Evolutionary conservation across 30 jellyfish, hydroid and myxozoan genomes (phyloP).

Genomic region (Sanderia malayensis): DNA sequence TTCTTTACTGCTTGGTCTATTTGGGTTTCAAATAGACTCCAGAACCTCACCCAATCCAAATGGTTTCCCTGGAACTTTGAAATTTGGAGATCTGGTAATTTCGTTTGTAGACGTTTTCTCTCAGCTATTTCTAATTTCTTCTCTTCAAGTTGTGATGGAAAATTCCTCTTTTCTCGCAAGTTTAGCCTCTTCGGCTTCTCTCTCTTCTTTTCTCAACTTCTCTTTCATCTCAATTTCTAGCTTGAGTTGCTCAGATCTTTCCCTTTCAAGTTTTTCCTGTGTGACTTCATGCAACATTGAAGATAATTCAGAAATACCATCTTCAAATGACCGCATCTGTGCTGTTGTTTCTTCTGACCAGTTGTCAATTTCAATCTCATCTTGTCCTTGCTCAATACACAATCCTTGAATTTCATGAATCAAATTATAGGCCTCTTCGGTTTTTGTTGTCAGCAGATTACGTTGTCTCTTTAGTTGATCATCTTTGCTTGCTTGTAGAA

Average conservation of each 20-base stretch:
- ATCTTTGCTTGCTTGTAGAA: background rate
- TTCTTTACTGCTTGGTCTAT: constrained; percentile 31
- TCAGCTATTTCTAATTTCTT: constrained; percentile 43
- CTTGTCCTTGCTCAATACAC: constrained; percentile 24
- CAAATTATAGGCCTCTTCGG: constrained; percentile 22
- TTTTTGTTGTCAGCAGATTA: constrained; percentile 26
- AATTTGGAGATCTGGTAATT: constrained; percentile 38
- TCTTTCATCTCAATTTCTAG: constrained; percentile 13
- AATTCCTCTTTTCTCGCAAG: constrained; percentile 38
- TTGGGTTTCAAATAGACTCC: constrained; percentile 52
- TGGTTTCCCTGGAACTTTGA: constrained; percentile 57
- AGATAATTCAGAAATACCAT: background rate
- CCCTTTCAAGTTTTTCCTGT: constrained; percentile 29
- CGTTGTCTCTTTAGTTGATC: constrained; percentile 27
- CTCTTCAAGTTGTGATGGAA: constrained; percentile 28
- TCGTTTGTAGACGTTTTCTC: constrained; percentile 24
- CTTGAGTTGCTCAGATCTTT: constrained; percentile 13
- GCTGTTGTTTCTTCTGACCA: constrained; percentile 27
- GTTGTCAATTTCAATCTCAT: constrained; percentile 14
- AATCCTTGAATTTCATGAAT: constrained; percentile 51
- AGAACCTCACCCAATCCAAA: constrained; percentile 58
- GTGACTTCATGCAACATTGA: constrained; percentile 6
- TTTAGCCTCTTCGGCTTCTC: constrained; percentile 32
- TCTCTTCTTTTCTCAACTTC: constrained; percentile 21
- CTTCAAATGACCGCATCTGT: constrained; percentile 27